Evolutionary conservation across 1,140 invertebrate species (phyloP), one percentile per base, ranked within the genome.

Genomic region (Ganaspis sp.): DNA sequence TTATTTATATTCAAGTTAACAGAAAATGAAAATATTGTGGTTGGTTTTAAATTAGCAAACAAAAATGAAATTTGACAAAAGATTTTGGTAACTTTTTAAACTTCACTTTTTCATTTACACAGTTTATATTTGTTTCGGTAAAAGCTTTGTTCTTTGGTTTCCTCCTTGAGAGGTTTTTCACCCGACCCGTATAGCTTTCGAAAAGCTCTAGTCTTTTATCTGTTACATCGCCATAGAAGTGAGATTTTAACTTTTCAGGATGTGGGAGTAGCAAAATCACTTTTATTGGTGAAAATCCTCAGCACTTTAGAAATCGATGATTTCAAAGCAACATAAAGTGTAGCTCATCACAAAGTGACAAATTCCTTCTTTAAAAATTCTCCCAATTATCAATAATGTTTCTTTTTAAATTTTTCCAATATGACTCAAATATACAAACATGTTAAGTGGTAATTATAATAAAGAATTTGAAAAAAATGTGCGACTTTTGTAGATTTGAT

Each of bases 291-390:
- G 21, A 26, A 64, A 64, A 64, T 64, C 26, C 23, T 4, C 26
- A 64, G 54, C 54, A 64, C 54, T 64, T 64, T n/a, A 29, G 23
- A 64, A 64, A 64, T 64, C 54, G 4, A 64, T 64, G 54, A 64
- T 23, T 64, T 64, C 23, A 34, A 29, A n/a, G 23, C 21, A 29
- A 29, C 11, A n/a, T 49, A n/a, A 49, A n/a, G 45, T 49, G 17
- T n/a, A 49, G 45, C 4, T 49, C 17, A 11, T 58, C 26, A 9
- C 19, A 11, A 11, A 12, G 19, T 23, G 54, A 12, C 23, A n/a
- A 15, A 34, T 64, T 64, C 29, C 15, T 29, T 12, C 23, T 12
- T 64, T 26, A 58, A 34, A 26, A 26, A 9, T n/a, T n/a, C n/a
- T n/a, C n/a, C n/a, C n/a, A n/a, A n/a, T n/a, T n/a, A n/a, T n/a